Percentiles rank a stretch among this genome's conserved stretches.
Conservation (phyloP, 92 coral and sea anemone species). For the Plumapathes pennacea region DNA sequence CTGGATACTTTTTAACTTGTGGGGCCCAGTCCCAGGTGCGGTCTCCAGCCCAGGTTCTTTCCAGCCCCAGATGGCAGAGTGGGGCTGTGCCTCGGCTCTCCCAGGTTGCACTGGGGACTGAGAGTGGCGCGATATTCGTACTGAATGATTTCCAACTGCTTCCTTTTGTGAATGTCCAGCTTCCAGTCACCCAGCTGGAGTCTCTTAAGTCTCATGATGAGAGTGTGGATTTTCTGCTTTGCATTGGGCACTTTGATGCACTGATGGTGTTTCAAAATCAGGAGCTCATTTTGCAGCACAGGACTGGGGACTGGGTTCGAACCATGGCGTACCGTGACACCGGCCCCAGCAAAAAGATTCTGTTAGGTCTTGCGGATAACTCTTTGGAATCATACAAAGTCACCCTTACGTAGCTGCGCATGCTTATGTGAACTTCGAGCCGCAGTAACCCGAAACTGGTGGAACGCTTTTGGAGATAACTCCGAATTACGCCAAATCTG, state of each 20-base stretch:
- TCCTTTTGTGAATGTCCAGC: slow-evolving; percentile 59
- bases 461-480: no score
- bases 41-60: slow-evolving; percentile 65
- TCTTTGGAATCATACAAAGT: slow-evolving; percentile 43
- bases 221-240: slow-evolving; percentile 48
- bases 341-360: slow-evolving; percentile 16
- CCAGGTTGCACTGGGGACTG: slow-evolving; percentile 80
- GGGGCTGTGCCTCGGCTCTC: slow-evolving; percentile 37
- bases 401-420: no score
- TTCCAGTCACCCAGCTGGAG: slow-evolving; percentile 61
- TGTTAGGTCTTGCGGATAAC: slow-evolving; percentile 59
- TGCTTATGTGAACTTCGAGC: neutral
- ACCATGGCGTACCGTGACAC: slow-evolving; percentile 38
- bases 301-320: slow-evolving; percentile 70
- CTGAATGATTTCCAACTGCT: slow-evolving; percentile 60
- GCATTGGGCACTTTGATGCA: slow-evolving; percentile 78
- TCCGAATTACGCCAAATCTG: no score
- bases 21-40: slow-evolving; percentile 45
- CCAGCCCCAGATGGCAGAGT: slow-evolving; percentile 58
- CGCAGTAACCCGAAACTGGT: neutral
- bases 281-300: slow-evolving; percentile 40
- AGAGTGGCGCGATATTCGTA: slow-evolving; percentile 62
- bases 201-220: slow-evolving; percentile 28
- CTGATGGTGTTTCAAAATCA: slow-evolving; percentile 60
- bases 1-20: slow-evolving; percentile 71